Evolutionary conservation across 2,113 vertebrate genomes (phyloP), one percentile per base, ranked within the genome.

Genomic region (Apaloderma vittatum): DNA sequence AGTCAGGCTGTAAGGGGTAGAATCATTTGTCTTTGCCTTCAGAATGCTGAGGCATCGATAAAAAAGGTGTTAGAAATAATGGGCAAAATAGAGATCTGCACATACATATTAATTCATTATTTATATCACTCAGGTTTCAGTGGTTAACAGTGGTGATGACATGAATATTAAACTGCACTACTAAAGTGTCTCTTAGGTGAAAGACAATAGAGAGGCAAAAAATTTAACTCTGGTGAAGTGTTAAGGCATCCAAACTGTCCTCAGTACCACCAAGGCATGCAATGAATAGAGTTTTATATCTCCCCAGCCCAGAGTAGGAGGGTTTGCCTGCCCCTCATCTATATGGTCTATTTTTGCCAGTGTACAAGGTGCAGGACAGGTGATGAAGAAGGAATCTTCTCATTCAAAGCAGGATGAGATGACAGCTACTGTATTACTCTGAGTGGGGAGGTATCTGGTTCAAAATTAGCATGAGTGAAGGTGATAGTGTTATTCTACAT

Each of bases 91-190:
- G 73, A 63, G 58, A 76, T 59, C 77, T 67, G 65, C 77, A 57
- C 45, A 81, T 57, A 80, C 68, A 73, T 95, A 63, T 87, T 73
- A 84, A 90, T 84, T 68, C 9, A 80, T 76, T 95, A 59, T 92
- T 92, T 92, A 59, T 52, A 80, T 76, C 8, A 14, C 16, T 72
- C 59, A 27, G 72, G 46, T 72, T 86, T 92, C 81, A 84, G 54
- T 49, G 63, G 70, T 88, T 79, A 55, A 49, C 58, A 43, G 19
- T 65, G 54, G 49, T 29, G 54, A 72, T 30, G 48, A 57, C 37
- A 36, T 61, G 82, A 80, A 94, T 90, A 81, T 90, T 90, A 59
- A 90, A 92, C 59, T 37, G 36, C 17, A 23, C 13, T 34, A 45
- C 48, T 79, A 36, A 67, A 70, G 57, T 71, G 55, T 12, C 21